Percentiles rank a stretch among this genome's conserved stretches.
phyloP scores from a whole-genome alignment of 92 coral and sea anemone genomes.

The Nematostella vectensis region DNA sequence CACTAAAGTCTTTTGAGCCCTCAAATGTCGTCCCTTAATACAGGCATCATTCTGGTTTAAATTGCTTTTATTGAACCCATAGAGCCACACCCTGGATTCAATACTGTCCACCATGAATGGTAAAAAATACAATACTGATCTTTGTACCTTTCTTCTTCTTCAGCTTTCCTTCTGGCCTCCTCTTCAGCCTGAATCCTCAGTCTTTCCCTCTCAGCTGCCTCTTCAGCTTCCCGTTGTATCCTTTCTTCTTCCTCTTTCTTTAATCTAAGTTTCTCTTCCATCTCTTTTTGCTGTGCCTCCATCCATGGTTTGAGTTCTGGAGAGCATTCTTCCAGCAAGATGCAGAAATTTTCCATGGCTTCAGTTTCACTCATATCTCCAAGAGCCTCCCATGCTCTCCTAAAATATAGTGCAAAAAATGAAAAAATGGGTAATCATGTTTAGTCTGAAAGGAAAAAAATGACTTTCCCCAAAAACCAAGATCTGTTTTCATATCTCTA shows the following conservation, averaged over 20 bases:
- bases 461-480: background rate
- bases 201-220: conserved; percentile 84
- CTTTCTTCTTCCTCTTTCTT: conserved; percentile 77
- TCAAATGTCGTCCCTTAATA: too few relatives aligned
- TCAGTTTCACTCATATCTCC: conserved; percentile 79
- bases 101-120: too few relatives aligned
- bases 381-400: conserved; percentile 96
- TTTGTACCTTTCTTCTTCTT: conserved; percentile 73
- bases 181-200: conserved; percentile 66
- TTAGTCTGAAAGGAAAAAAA: background rate
- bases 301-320: conserved; percentile 91
- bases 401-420: conserved; percentile 12
- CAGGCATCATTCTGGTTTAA: too few relatives aligned
- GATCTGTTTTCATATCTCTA: too few relatives aligned
- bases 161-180: conserved; percentile 59
- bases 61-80: too few relatives aligned
- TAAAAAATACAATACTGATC: too few relatives aligned
- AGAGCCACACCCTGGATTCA: too few relatives aligned
- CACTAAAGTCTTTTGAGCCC: too few relatives aligned
- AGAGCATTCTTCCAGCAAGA: conserved; percentile 77
- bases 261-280: conserved; percentile 67
- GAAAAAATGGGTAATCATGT: background rate
- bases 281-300: conserved; percentile 90
- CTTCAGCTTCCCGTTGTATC: conserved; percentile 60
- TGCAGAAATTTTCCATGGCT: conserved; percentile 93